Evolutionary conservation across 2,797 vertebrate genomes (phyloP).

Genomic region (Muraenolepis orangiensis): DNA sequence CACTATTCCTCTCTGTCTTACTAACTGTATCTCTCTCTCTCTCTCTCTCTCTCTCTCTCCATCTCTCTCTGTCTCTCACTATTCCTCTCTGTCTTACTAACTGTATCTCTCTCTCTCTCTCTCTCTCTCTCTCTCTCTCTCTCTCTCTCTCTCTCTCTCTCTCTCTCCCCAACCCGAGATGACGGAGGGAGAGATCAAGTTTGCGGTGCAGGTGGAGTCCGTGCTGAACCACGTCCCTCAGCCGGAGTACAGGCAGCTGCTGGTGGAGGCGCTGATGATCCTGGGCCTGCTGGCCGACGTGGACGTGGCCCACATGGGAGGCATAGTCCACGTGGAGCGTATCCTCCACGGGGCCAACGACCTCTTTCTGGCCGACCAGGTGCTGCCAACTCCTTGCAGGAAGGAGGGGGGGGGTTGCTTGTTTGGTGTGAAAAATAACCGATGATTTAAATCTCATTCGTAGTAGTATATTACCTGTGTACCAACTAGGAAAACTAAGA

Average conservation of each 20-base stretch:
- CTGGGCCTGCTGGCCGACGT: slow-evolving; percentile 87
- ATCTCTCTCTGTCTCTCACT: too few species aligned
- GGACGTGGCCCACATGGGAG: slow-evolving; percentile 87
- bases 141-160: too few species aligned
- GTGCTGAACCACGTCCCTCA: slow-evolving; percentile 95
- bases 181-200: slow-evolving; percentile 96
- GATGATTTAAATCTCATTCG: neutral
- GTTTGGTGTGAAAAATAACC: neutral
- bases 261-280: slow-evolving; percentile 93
- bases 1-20: too few species aligned
- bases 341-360: slow-evolving; percentile 94
- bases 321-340: slow-evolving; percentile 88
- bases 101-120: too few species aligned
- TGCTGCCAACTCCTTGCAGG: slow-evolving; percentile 46
- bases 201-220: slow-evolving; percentile 95
- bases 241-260: slow-evolving; percentile 93
- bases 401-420: too few species aligned
- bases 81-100: too few species aligned
- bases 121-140: too few species aligned
- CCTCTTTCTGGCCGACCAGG: slow-evolving; percentile 92
- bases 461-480: too few species aligned
- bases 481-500: too few species aligned
- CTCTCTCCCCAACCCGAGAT: too few species aligned
- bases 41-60: too few species aligned
- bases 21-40: too few species aligned